Base-by-base conservation (phyloP, 2,113 vertebrate genomes). In the Nothocercus nigrocapillus region DNA sequence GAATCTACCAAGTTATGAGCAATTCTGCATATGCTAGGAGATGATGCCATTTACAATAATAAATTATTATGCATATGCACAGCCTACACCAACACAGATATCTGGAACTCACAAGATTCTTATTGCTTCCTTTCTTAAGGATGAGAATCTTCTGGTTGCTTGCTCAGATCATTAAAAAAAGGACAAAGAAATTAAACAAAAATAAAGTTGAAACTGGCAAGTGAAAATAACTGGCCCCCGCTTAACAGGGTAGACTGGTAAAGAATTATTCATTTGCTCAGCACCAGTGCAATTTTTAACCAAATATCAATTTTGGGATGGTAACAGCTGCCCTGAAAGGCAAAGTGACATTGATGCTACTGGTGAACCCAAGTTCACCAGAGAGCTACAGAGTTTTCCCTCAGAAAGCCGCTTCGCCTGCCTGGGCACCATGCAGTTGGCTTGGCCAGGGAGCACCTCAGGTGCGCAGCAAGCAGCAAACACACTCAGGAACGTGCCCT, bases 1-100 rank as follows among this genome's bases (percentile, higher is more conserved):
- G 9, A 91, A 85, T 90, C 32, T 34, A 45, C 12, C 49, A 44
- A 74, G 27, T 79, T 75, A 79, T 69, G 21, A 82, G 40, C 32
- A 82, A 73, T 79, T 75, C 53, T 79, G 56, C 80, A 87, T 75
- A 17, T 66, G 62, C 9, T 82, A 36, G 27, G 25, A 94, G 72
- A 81, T 1, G 0, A 34, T 86, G 42, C 51, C 44, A 28, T 54
- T 89, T 75, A 73, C 1, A 1, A 61, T 27, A 61, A 58, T 75
- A 89, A 90, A 78, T 75, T 72, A 74, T 59, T 47, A 61, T 28
- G 13, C 10, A 58, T 21, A 69, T 64, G n/a, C 4, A 78, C 13
- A 75, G 9, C 30, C 56, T 85, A 66, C 7, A 81, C 7, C 21
- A 81, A 6, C 22, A 70, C 22, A 75, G 56, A 49, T 75, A 82